Conservation (phyloP, 2,888 invertebrate species). For the Eumerus sabulonum region DNA sequence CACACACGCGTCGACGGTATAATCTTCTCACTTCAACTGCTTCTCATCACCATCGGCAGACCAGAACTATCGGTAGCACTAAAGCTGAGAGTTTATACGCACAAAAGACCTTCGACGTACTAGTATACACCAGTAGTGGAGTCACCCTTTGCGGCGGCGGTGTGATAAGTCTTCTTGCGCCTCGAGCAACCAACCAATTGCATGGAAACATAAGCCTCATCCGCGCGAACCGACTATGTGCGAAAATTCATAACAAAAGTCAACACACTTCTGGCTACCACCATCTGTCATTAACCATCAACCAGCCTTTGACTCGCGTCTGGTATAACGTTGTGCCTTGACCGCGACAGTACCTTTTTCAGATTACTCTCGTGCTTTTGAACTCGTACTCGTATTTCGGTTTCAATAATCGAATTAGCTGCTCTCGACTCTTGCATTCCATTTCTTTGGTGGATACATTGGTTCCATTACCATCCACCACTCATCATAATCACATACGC, state of each 20-base stretch:
- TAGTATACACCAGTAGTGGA: no score
- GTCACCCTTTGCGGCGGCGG: no score
- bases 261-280: slow-evolving; percentile 55
- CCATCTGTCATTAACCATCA: neutral
- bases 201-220: neutral
- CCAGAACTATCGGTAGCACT: slow-evolving; percentile 46
- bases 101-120: no score
- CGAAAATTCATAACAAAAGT: slow-evolving; percentile 60
- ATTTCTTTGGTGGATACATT: slow-evolving; percentile 18
- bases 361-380: neutral
- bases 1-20: slow-evolving; percentile 49
- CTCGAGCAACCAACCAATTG: slow-evolving; percentile 7
- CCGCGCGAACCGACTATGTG: slow-evolving; percentile 52
- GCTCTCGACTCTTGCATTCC: slow-evolving; percentile 35
- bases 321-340: slow-evolving; percentile 24
- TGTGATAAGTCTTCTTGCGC: slow-evolving; percentile 36
- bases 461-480: slow-evolving; percentile 3
- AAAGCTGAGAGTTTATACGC: slow-evolving; percentile 22
- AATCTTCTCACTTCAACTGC: no score
- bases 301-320: no score
- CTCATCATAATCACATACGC: neutral
- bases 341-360: neutral
- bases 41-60: no score
- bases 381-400: slow-evolving; percentile 14
- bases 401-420: slow-evolving; percentile 60